Evolutionary conservation across 2,888 invertebrate genomes (phyloP).

Genomic region (Polia nebulosa): DNA sequence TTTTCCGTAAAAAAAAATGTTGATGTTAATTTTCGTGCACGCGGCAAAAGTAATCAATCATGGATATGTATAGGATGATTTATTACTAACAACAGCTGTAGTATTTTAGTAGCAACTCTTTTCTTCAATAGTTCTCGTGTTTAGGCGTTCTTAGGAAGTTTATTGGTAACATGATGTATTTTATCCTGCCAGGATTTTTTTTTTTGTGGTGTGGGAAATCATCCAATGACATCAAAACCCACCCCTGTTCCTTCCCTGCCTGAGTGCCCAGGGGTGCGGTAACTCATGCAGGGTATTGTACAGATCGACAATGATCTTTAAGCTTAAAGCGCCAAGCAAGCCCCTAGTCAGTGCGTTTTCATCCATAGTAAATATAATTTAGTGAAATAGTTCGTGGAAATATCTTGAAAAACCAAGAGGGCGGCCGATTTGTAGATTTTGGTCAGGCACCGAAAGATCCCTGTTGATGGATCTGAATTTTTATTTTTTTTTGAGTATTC

Average conservation of each 20-base stretch:
- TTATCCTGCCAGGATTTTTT: not conserved
- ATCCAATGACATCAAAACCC: too few relatives aligned
- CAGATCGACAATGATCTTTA: too few relatives aligned
- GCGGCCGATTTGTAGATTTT: not conserved
- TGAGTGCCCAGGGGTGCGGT: too few relatives aligned
- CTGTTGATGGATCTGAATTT: too few relatives aligned
- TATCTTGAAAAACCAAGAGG: not conserved
- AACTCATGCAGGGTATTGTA: too few relatives aligned
- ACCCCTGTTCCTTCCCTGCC: too few relatives aligned
- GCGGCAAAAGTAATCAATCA: slow-evolving; percentile 82
- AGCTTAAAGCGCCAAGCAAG: too few relatives aligned
- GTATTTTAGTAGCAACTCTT: slow-evolving; percentile 79
- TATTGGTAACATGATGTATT: slow-evolving; percentile 13
- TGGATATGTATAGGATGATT: slow-evolving; percentile 82
- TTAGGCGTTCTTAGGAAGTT: slow-evolving; percentile 18
- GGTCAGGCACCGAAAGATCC: not conserved
- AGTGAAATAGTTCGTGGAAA: not conserved
- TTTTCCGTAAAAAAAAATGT: slow-evolving; percentile 48
- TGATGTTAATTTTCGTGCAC: slow-evolving; percentile 77
- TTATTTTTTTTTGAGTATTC: not conserved
- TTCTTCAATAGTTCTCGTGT: slow-evolving; percentile 72
- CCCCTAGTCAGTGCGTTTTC: too few relatives aligned
- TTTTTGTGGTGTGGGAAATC: too few relatives aligned
- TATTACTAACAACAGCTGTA: slow-evolving; percentile 81
- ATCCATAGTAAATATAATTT: too few relatives aligned